A percentile compares a stretch with the other conserved stretches of the same genome.
These are phyloP conservation scores for Diadegma fenestrale DNA, from an alignment of 2,888 invertebrate species.

Conservation along the genomic window DNA sequence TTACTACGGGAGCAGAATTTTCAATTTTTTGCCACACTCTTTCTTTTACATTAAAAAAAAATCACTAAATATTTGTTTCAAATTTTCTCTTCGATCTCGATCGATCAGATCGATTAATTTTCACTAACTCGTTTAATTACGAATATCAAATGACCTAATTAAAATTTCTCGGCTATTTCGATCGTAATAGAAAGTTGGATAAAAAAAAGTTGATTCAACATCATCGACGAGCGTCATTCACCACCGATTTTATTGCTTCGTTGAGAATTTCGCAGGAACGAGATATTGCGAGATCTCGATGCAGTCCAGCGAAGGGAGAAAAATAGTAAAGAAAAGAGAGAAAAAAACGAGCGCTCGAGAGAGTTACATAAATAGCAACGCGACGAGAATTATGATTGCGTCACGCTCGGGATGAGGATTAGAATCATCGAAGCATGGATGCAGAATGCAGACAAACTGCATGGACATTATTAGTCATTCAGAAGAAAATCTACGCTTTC, in stretches of 20 bases:
- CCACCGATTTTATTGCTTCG: neutral
- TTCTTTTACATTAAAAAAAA: constrained; percentile 1
- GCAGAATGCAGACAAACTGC: constrained; percentile 45
- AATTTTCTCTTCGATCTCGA: neutral
- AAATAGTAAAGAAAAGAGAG: constrained; percentile 22
- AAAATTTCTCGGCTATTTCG: neutral
- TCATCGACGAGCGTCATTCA: constrained; percentile 6
- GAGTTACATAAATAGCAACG: constrained; percentile 56
- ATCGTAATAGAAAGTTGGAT: constrained; percentile 8
- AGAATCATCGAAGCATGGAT: constrained; percentile 61
- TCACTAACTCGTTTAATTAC: neutral
- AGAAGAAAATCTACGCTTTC: constrained; percentile 41
- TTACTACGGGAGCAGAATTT: neutral
- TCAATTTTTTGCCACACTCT: constrained; percentile 1
- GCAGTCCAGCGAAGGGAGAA: neutral
- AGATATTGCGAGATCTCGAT: constrained; percentile 21
- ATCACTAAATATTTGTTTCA: neutral
- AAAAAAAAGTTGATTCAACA: constrained; percentile 16
- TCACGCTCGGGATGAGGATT: constrained; percentile 59
- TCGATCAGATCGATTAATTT: neutral
- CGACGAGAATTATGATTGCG: constrained; percentile 61
- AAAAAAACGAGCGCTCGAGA: constrained; percentile 21
- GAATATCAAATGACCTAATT: neutral
- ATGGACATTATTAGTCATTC: constrained; percentile 60
- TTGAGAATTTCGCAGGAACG: constrained; percentile 13